Percentiles rank a stretch among this genome's conserved stretches.
phyloP scores from a whole-genome alignment of 2,797 vertebrate species.

The Rhincodon typus region DNA sequence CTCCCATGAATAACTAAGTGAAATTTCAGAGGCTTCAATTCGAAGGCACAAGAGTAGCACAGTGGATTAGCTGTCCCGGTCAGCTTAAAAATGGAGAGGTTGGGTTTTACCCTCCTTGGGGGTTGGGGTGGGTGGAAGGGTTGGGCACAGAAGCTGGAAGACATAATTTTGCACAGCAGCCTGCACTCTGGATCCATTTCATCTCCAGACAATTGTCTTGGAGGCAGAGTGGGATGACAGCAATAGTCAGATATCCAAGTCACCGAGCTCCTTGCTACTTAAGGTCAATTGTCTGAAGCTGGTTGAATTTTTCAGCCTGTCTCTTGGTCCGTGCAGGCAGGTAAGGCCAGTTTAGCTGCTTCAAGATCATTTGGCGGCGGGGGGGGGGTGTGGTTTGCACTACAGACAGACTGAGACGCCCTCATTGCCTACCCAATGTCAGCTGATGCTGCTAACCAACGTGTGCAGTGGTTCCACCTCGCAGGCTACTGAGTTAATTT shows the following conservation, averaged over 20 bases:
- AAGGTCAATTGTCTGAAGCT: background rate
- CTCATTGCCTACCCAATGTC: background rate
- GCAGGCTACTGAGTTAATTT: background rate
- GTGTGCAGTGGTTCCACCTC: background rate
- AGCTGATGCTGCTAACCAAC: background rate
- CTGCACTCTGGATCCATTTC: background rate
- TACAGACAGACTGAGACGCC: background rate
- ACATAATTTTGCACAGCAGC: no score
- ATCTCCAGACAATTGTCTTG: background rate
- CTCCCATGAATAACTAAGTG: background rate
- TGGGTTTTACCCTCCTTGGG: background rate
- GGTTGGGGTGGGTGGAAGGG: no score
- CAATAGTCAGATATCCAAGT: background rate
- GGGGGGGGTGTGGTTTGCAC: no score
- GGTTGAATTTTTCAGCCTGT: no score
- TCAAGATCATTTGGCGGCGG: no score
- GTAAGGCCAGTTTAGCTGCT: no score
- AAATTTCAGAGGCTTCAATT: background rate
- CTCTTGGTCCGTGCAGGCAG: background rate
- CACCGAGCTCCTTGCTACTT: background rate
- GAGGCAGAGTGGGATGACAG: background rate
- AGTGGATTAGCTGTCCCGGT: background rate
- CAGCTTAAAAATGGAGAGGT: background rate
- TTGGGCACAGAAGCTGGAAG: background rate
- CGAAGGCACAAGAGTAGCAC: background rate